Evolutionary conservation across 1,140 invertebrate species (phyloP).

Genomic region (Drosophila nasuta): DNA sequence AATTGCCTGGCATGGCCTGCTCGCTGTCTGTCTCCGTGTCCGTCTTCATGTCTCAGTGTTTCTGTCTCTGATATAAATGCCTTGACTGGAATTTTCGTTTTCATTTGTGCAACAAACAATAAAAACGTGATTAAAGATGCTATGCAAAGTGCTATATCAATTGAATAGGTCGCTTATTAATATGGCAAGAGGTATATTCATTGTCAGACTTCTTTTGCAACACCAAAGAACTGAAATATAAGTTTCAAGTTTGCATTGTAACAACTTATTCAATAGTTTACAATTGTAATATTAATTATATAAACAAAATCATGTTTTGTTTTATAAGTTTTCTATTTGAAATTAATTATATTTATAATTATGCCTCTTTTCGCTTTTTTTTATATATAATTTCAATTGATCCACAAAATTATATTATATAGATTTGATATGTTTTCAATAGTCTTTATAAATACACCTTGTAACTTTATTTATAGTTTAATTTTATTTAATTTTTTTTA

Average conservation of each 20-base stretch:
- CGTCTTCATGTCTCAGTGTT: neutral
- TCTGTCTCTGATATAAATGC: slow-evolving; percentile 59
- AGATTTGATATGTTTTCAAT: too few relatives aligned
- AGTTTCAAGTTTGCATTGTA: neutral
- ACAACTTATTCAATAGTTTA: neutral
- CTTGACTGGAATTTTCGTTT: slow-evolving; percentile 66
- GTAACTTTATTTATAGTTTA: too few relatives aligned
- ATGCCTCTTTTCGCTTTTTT: too few relatives aligned
- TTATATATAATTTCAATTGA: too few relatives aligned
- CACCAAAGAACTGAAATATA: neutral
- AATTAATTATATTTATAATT: too few relatives aligned
- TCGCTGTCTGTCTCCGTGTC: neutral
- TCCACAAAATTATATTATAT: too few relatives aligned
- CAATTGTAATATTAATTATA: too few relatives aligned
- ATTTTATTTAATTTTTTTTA: too few relatives aligned
- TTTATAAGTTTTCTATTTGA: too few relatives aligned
- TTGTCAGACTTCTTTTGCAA: neutral
- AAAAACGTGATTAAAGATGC: slow-evolving; percentile 83
- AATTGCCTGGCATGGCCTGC: slow-evolving; percentile 50
- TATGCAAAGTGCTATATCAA: slow-evolving; percentile 64
- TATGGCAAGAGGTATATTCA: neutral
- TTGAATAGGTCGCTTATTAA: slow-evolving; percentile 28
- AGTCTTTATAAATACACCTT: too few relatives aligned
- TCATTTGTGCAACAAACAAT: slow-evolving; percentile 75
- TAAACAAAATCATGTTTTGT: too few relatives aligned